These are phyloP conservation scores for Regulus satrapa DNA, from an alignment of 2,113 vertebrate species.

Conservation along the genomic window DNA sequence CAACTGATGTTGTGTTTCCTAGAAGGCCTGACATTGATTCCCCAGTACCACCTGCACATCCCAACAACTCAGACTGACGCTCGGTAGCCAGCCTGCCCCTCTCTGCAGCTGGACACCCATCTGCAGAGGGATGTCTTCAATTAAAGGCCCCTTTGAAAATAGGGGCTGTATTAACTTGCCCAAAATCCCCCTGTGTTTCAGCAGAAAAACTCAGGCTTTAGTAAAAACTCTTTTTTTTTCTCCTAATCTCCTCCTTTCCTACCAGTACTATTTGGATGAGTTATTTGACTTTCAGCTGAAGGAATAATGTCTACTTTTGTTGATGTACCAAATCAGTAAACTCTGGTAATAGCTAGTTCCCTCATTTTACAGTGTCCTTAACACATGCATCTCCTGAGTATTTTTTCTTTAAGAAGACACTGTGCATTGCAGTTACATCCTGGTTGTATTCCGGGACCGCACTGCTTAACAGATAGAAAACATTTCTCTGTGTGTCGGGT, in stretches of 20 bases:
- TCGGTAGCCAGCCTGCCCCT: neutral
- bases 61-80: neutral
- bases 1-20: neutral
- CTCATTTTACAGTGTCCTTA: neutral
- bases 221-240: neutral
- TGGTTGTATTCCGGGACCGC: neutral
- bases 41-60: neutral
- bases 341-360: neutral
- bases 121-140: neutral
- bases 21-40: conserved; percentile 7
- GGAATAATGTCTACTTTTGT: neutral
- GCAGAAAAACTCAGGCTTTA: neutral
- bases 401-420: neutral
- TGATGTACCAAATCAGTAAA: neutral
- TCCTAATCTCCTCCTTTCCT: neutral
- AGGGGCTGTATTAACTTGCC: neutral
- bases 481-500: neutral
- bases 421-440: neutral
- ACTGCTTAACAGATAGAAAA: neutral
- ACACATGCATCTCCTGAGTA: neutral
- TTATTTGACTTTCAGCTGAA: neutral
- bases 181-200: neutral
- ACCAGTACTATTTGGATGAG: neutral
- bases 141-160: neutral
- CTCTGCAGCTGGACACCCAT: neutral